Evolutionary conservation across 1,140 invertebrate species (phyloP).

Genomic region (Marisa cornuarietis): DNA sequence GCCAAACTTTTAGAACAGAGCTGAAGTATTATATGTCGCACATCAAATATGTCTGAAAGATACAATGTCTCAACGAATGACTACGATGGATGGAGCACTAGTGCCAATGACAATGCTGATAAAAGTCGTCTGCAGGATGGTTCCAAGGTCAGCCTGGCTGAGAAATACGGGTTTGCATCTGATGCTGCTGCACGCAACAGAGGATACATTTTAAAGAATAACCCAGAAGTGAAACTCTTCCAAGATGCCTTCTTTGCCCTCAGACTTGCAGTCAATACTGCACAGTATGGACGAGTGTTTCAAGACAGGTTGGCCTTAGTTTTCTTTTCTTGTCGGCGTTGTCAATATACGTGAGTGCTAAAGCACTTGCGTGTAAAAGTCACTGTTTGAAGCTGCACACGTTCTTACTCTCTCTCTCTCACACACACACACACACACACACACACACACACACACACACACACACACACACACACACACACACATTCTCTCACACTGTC

Average conservation of each 20-base stretch:
- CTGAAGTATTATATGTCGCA: no score
- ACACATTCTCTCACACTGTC: no score
- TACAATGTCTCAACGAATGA: constrained; percentile 66
- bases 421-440: no score
- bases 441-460: no score
- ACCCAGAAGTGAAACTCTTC: constrained; percentile 62
- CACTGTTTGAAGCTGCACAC: no score
- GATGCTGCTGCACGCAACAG: constrained; percentile 38
- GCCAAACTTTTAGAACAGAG: no score
- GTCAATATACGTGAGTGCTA: no score
- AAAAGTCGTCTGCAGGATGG: constrained; percentile 25
- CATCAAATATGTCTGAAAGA: constrained; percentile 38
- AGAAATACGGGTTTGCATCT: constrained; percentile 46
- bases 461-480: no score
- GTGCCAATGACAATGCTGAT: constrained; percentile 36
- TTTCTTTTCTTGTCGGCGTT: no score
- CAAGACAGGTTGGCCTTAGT: constrained; percentile 65
- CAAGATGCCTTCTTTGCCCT: constrained; percentile 49
- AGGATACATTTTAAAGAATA: constrained; percentile 62
- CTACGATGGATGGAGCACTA: constrained; percentile 56
- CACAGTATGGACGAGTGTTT: constrained; percentile 63
- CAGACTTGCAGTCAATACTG: constrained; percentile 61
- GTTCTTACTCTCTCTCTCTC: no score
- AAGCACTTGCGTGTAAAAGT: no score
- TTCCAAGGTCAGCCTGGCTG: constrained; percentile 43